Conservation (phyloP, 1,140 invertebrate genomes). For the Drosophila albomicans region DNA sequence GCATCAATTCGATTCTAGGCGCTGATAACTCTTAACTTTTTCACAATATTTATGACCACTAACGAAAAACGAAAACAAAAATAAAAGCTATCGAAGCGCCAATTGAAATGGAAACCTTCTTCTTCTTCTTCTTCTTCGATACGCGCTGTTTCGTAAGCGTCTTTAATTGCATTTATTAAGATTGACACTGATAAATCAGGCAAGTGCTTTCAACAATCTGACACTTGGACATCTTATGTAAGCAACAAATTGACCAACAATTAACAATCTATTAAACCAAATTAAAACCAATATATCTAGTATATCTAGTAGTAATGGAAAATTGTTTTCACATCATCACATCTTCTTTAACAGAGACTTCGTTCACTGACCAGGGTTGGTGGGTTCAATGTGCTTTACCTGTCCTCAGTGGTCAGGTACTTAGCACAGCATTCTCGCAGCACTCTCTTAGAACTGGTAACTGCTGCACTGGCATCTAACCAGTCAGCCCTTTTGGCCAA, state of each 20-base stretch:
- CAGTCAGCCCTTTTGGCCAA: conserved; percentile 43
- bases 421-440: conserved; percentile 44
- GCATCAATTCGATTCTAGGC: conserved; percentile 37
- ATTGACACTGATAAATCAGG: conserved; percentile 74
- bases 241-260: conserved; percentile 70
- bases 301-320: neutral
- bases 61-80: neutral
- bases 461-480: conserved; percentile 22
- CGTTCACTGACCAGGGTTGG: conserved; percentile 38
- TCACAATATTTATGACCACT: conserved; percentile 51
- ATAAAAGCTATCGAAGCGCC: conserved; percentile 13
- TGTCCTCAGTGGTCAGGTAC: conserved; percentile 36
- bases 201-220: conserved; percentile 11
- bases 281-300: conserved; percentile 66
- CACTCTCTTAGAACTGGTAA: conserved; percentile 34
- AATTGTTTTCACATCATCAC: neutral
- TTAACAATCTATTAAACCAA: conserved; percentile 74
- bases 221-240: conserved; percentile 52
- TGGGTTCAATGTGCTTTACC: conserved; percentile 64
- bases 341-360: neutral
- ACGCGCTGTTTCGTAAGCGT: conserved; percentile 41
- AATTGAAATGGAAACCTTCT: conserved; percentile 75
- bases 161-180: conserved; percentile 79
- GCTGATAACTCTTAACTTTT: conserved; percentile 41
- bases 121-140: conserved; percentile 6